Evolutionary conservation across 2,113 vertebrate species (phyloP), one percentile per base, ranked within the genome.

Genomic region (Poeciliopsis turrubarensis): DNA sequence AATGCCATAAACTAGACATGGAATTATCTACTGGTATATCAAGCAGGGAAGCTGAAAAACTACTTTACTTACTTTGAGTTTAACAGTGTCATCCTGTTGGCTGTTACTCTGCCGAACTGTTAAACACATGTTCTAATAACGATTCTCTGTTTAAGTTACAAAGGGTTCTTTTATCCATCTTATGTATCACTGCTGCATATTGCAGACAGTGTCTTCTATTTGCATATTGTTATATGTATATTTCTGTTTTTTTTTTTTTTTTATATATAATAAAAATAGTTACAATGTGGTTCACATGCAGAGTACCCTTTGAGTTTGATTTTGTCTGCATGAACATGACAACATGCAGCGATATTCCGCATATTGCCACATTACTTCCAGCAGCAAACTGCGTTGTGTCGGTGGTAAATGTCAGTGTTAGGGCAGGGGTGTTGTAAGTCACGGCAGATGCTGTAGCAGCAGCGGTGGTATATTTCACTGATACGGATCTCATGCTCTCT

Each of bases 401-500:
- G 25, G 67, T 71, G 82, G 70, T 73, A 77, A 86, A 81, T 86
- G 80, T 90, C 85, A 89, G 87, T 69, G 66, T 79, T 73, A 77
- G 85, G 83, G 68, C 71, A 78, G 78, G 70, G 80, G 73, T 22
- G 68, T 78, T 87, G 82, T 89, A 82, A 89, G 89, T 89, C 88
- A 90, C 70, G 72, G 86, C 85, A 84, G 88, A 74, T 86, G 86
- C 81, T 63, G 61, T 15, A 66, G 82, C 57, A 1, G 86, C 68
- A 39, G 75, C 73, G 60, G 76, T 44, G 72, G 84, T 82, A 86
- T 89, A 90, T 90, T 90, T 89, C 80, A 83, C 63, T 44, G 84
- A 87, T 84, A 86, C 74, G 81, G 87, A 91, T 92, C 87, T 89
- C 88, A 87, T 87, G 87, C 75, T 78, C 79, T 81, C 78, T 88